A percentile compares a stretch with the other conserved stretches of the same genome.
These are phyloP conservation scores for Cebidichthys violaceus DNA, from an alignment of 2,113 vertebrate genomes.

Conservation along the genomic window DNA sequence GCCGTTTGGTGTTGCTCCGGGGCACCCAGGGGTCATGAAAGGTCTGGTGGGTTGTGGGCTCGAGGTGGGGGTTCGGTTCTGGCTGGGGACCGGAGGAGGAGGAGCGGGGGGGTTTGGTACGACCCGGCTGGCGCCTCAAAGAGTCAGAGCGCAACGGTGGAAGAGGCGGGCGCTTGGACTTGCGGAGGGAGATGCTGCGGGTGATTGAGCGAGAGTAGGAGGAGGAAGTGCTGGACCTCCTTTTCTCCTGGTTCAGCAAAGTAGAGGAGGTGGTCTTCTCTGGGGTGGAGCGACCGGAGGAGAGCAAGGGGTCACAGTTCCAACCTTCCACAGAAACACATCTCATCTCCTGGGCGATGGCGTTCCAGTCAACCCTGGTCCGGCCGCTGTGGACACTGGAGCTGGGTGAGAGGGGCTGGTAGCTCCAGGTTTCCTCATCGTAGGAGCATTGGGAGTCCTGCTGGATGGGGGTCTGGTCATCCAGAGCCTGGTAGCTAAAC, in stretches of 20 bases:
- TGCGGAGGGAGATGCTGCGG: conserved; percentile 91
- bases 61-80: conserved; percentile 82
- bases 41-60: conserved; percentile 80
- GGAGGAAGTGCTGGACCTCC: conserved; percentile 57
- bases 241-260: conserved; percentile 30
- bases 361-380: background rate
- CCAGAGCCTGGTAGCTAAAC: conserved; percentile 51
- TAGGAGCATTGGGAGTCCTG: conserved; percentile 75
- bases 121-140: conserved; percentile 83
- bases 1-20: conserved; percentile 85
- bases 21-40: conserved; percentile 92
- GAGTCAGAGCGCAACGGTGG: conserved; percentile 92
- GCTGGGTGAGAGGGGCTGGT: conserved; percentile 52
- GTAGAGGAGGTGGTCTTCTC: conserved; percentile 75
- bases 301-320: conserved; percentile 67
- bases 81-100: conserved; percentile 81
- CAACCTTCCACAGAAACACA: conserved; percentile 64
- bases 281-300: conserved; percentile 82
- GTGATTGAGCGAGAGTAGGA: background rate
- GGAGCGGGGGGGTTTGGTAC: conserved; percentile 57
- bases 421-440: conserved; percentile 78
- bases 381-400: conserved; percentile 37
- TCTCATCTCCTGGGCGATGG: conserved; percentile 68
- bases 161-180: conserved; percentile 90
- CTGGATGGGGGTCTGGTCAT: conserved; percentile 55